Base-by-base conservation (phyloP, 1,140 invertebrate genomes). In the Dendroctonus ponderosae region DNA sequence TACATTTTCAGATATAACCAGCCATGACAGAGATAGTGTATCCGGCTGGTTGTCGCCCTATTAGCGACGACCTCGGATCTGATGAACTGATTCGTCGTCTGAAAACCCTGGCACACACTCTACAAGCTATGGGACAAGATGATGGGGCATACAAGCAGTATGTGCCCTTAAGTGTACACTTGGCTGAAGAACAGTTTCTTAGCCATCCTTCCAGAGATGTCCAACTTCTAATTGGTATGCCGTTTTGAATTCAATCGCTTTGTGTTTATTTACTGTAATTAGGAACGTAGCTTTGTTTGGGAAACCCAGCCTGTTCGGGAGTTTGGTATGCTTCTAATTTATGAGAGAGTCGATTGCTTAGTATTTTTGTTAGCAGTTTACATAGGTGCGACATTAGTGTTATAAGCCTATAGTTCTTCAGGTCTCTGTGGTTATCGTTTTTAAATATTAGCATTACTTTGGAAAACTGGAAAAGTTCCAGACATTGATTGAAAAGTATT, bases 91-190 rank as follows among this genome's bases (percentile, higher is more conserved):
- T 98, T 72, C 84, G 94, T 68, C 85, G 96, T 76, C 85, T 98
- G 12, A 98, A 98, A 87, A 90, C 92, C 41, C 80, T 97, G 68
- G 93, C 95, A 9, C 91, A 96, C 77, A 94, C 93, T 0, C 86
- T 98, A 63, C 96, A 98, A 84, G 94, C 94, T 50, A 94, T 98
- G 89, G 94, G 92, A 26, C 96, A 98, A 82, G 93, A 95, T 84
- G 94, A 95, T 80, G 92, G 93, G 76, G 92, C 91, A 78, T 93
- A 97, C 79, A 90, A 93, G 77, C 91, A 96, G 79, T 98, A 92
- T 80, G 91, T 96, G 70, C 93, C 93, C 2, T 81, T 99, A 69
- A 94, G 96, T n/a, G 79, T 98, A 50, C 92, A 97, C 81, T 83
- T 98, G 56, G 94, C 94, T 1, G 91, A 96, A 75, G 95, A 98